phyloP scores from a whole-genome alignment of 1,140 invertebrate species.

The Papilio dardanus region DNA sequence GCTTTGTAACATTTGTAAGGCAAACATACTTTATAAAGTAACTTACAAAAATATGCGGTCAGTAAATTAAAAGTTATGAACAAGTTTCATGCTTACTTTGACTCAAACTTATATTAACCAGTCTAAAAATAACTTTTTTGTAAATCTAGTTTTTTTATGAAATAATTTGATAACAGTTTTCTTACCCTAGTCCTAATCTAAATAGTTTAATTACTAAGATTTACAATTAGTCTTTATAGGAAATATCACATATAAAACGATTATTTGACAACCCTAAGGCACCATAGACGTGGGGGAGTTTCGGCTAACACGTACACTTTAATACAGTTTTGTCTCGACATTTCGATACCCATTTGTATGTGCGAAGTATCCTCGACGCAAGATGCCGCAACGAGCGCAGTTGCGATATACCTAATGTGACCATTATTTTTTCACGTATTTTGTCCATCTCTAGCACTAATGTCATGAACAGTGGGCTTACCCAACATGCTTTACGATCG shows the following conservation, averaged over 20 bases:
- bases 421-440: too few species aligned
- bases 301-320: conserved; percentile 54
- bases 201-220: too few species aligned
- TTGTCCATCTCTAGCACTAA: too few species aligned
- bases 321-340: conserved; percentile 73
- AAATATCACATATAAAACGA: too few species aligned
- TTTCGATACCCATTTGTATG: conserved; percentile 71
- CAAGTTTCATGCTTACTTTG: conserved; percentile 3
- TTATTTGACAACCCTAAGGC: conserved; percentile 43
- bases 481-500: too few species aligned
- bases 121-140: too few species aligned
- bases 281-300: conserved; percentile 38
- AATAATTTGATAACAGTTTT: too few species aligned
- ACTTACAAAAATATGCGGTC: not conserved
- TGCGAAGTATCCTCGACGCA: conserved; percentile 1
- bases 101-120: not conserved
- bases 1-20: not conserved
- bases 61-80: conserved; percentile 4
- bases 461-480: too few species aligned
- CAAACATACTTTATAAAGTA: not conserved
- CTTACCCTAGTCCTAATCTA: too few species aligned
- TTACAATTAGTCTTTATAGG: too few species aligned
- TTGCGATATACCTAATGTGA: not conserved
- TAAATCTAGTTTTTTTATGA: too few species aligned
- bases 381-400: not conserved